These are phyloP conservation scores for Sycophaga agraensis DNA, from an alignment of 1,140 invertebrate genomes.

Conservation along the genomic window DNA sequence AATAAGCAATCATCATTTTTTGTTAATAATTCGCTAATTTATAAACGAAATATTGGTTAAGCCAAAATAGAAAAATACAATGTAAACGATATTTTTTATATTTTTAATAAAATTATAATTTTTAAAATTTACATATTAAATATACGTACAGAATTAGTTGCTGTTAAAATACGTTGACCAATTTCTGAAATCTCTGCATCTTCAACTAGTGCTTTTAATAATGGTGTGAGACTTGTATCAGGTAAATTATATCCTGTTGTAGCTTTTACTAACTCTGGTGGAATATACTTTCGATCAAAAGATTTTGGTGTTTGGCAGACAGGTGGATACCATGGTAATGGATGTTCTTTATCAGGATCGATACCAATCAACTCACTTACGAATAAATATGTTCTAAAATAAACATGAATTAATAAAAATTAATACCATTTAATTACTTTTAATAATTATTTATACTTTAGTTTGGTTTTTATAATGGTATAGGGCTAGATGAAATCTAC, in stretches of 20 bases:
- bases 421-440: neutral
- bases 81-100: no score
- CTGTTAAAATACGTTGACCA: conserved; percentile 72
- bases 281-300: conserved; percentile 53
- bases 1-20: no score
- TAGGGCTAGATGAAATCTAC: conserved; percentile 60
- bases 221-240: conserved; percentile 35
- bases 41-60: no score
- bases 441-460: conserved; percentile 41
- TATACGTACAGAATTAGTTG: conserved; percentile 65
- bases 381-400: conserved; percentile 56
- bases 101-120: no score
- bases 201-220: conserved; percentile 37
- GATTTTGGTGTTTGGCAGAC: conserved; percentile 60
- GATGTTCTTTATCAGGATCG: conserved; percentile 62
- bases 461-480: conserved; percentile 72
- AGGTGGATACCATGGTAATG: conserved; percentile 75
- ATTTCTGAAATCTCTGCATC: conserved; percentile 68
- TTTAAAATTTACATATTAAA: neutral
- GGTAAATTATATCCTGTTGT: conserved; percentile 29
- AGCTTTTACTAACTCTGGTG: conserved; percentile 38
- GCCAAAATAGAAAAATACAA: no score
- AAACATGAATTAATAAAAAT: conserved; percentile 3
- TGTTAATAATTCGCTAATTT: no score
- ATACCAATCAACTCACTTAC: conserved; percentile 65